These are phyloP conservation scores for Babyrousa celebensis DNA, from an alignment of 2,797 vertebrate species.

Conservation along the genomic window DNA sequence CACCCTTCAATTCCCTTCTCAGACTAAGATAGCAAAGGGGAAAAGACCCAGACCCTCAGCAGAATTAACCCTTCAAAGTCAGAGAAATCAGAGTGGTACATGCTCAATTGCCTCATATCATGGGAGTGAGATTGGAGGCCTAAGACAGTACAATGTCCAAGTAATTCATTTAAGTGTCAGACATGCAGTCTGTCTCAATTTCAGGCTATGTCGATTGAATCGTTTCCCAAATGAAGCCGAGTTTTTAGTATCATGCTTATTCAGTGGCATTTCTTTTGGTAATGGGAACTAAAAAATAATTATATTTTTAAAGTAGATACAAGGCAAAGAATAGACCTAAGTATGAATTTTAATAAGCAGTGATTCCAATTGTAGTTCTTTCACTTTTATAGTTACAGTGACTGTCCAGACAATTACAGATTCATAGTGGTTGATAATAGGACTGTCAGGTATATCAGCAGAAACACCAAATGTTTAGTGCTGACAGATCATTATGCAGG, in stretches of 20 bases:
- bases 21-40: too few species aligned
- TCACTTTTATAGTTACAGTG: neutral
- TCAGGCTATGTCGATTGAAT: neutral
- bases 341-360: neutral
- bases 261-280: neutral
- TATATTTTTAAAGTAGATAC: constrained; percentile 13
- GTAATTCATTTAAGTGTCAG: neutral
- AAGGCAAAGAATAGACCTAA: constrained; percentile 23
- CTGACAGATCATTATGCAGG: neutral
- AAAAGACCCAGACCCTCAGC: neutral
- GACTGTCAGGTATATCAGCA: neutral
- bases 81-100: neutral
- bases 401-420: neutral
- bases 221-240: neutral
- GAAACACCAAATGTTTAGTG: neutral
- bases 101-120: neutral
- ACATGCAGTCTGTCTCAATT: neutral
- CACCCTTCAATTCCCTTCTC: neutral
- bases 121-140: neutral
- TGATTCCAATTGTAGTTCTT: neutral
- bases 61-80: neutral
- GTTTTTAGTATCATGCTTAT: neutral
- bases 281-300: constrained; percentile 17
- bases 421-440: neutral
- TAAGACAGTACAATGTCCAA: neutral